These are phyloP conservation scores for Seriola rivoliana DNA, from an alignment of 2,113 vertebrate genomes.

Conservation along the genomic window DNA sequence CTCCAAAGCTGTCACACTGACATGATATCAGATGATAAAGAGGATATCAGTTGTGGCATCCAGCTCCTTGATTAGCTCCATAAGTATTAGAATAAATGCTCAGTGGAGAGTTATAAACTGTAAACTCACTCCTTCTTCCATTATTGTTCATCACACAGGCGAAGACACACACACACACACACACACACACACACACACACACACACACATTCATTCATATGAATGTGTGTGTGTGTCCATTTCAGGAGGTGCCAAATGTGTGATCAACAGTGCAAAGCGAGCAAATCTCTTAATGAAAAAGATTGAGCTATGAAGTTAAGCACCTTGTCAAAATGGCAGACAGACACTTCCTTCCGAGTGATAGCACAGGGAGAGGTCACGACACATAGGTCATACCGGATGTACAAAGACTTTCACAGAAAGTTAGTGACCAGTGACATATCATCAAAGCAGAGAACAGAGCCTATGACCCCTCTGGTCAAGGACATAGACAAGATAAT, in stretches of 20 bases:
- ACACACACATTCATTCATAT: not conserved
- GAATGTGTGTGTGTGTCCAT: conserved; percentile 11
- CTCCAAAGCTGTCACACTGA: conserved; percentile 73
- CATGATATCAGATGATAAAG: conserved; percentile 69
- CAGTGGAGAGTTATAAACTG: conserved; percentile 77
- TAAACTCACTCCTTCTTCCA: conserved; percentile 70
- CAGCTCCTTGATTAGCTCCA: conserved; percentile 56
- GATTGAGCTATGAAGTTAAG: conserved; percentile 61
- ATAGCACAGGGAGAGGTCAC: conserved; percentile 65
- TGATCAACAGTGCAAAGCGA: conserved; percentile 84
- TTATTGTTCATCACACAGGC: conserved; percentile 10
- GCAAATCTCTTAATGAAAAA: conserved; percentile 78
- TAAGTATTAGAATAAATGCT: conserved; percentile 64
- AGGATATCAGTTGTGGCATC: conserved; percentile 59
- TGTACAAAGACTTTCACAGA: conserved; percentile 58
- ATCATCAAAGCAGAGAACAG: conserved; percentile 68
- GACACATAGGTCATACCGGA: conserved; percentile 64
- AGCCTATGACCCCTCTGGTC: conserved; percentile 60
- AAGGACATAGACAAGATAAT: conserved; percentile 57
- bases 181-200: not conserved
- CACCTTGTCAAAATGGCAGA: conserved; percentile 56
- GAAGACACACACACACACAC: not conserved
- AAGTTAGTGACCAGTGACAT: conserved; percentile 67
- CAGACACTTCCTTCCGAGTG: conserved; percentile 60
- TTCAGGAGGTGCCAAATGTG: conserved; percentile 67